Percentiles rank a stretch among this genome's conserved stretches.
Evolutionary conservation across 2,797 vertebrate genomes (phyloP).

Genomic region (Thamnophis elegans): DNA sequence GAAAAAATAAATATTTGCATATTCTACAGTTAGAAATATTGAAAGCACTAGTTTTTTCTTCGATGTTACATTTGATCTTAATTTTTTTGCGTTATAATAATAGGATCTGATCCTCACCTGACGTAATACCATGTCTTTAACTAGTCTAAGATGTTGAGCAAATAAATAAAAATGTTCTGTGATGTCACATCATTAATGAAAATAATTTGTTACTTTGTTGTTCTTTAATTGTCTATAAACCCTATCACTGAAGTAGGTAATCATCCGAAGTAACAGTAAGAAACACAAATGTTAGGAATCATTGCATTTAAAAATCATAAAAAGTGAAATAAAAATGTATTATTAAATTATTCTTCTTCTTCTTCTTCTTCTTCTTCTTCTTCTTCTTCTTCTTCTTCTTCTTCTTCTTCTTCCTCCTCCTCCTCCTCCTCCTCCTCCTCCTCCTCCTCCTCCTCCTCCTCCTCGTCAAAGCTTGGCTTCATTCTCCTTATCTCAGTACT

Average conservation of each 20-base stretch:
- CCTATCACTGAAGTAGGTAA: constrained; percentile 34
- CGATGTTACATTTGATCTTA: background rate
- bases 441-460: no score
- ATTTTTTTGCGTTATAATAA: background rate
- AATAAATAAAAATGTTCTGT: background rate
- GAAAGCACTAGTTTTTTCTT: background rate
- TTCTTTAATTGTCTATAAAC: constrained; percentile 29
- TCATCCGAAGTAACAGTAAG: background rate
- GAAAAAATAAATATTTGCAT: background rate
- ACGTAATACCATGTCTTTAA: background rate
- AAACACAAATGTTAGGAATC: background rate
- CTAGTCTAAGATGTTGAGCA: background rate
- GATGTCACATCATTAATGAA: rapidly evolving
- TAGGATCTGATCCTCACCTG: background rate
- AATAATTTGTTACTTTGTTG: constrained; percentile 8
- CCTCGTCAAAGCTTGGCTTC: no score
- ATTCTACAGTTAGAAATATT: background rate
- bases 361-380: no score
- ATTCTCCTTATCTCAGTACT: no score
- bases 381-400: no score
- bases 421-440: no score
- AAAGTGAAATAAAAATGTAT: background rate
- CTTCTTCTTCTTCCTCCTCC: no score
- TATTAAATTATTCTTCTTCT: no score
- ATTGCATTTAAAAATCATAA: background rate